phyloP scores from a whole-genome alignment of 2,888 invertebrate genomes.

The Melieria crassipennis region DNA sequence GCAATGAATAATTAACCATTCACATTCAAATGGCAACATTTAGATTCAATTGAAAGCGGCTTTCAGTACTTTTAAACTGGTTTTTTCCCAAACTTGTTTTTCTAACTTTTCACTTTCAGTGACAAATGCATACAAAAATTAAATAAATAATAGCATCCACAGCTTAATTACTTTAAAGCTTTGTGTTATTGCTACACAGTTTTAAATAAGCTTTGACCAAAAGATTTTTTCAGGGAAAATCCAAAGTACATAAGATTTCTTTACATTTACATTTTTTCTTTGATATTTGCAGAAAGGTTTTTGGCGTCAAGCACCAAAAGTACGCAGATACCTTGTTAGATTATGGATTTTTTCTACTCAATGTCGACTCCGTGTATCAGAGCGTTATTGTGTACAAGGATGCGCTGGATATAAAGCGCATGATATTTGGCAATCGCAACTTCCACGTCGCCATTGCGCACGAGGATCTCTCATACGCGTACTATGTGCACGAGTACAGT shows the following conservation, averaged over 20 bases:
- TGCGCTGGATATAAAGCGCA: constrained; percentile 77
- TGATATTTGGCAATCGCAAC: constrained; percentile 84
- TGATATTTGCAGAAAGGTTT: constrained; percentile 57
- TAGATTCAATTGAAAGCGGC: no score
- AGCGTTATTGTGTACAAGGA: constrained; percentile 87
- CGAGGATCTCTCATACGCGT: constrained; percentile 92
- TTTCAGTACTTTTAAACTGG: no score
- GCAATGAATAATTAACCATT: no score
- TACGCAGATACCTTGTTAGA: constrained; percentile 87
- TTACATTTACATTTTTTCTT: background rate
- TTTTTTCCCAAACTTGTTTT: no score
- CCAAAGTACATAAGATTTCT: background rate
- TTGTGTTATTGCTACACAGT: background rate
- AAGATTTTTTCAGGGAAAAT: background rate
- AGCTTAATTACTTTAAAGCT: background rate
- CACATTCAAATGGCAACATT: no score
- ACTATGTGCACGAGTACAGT: constrained; percentile 92
- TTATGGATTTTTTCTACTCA: constrained; percentile 90
- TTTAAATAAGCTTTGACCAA: background rate
- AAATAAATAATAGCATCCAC: background rate
- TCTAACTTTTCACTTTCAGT: no score
- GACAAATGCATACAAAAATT: background rate
- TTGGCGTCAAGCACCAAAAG: constrained; percentile 78
- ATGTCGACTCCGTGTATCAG: constrained; percentile 85
- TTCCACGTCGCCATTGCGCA: constrained; percentile 89